phyloP scores from a whole-genome alignment of 2,797 vertebrate genomes.

The Halcyon leucocephala region DNA sequence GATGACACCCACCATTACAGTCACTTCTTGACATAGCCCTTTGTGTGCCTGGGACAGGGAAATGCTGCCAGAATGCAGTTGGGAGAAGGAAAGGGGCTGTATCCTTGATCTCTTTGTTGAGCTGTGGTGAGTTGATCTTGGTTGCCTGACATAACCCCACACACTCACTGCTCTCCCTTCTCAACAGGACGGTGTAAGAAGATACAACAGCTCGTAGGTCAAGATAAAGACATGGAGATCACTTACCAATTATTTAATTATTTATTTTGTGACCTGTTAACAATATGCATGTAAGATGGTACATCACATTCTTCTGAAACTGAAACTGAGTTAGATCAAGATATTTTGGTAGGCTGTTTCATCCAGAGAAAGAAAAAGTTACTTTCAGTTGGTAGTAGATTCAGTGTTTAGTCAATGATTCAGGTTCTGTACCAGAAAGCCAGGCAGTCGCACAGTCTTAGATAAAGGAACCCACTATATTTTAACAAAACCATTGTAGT shows the following conservation, averaged over 20 bases:
- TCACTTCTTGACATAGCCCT: neutral
- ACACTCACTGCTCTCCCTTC: neutral
- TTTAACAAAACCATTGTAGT: neutral
- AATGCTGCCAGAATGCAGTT: neutral
- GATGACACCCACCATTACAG: neutral
- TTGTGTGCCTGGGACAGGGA: neutral
- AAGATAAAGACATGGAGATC: neutral
- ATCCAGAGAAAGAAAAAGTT: neutral
- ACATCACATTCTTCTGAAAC: neutral
- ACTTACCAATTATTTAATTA: neutral
- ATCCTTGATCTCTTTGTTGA: neutral
- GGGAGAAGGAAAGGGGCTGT: neutral
- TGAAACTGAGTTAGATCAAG: neutral
- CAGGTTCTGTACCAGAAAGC: neutral
- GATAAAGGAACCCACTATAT: neutral
- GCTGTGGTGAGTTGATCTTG: neutral
- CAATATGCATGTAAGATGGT: neutral
- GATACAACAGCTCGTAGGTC: neutral
- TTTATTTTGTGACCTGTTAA: neutral
- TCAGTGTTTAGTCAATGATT: neutral
- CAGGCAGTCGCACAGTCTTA: neutral
- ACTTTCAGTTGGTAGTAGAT: neutral
- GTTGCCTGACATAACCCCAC: fast-evolving
- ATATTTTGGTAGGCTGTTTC: neutral
- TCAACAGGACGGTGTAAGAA: fast-evolving